Evolutionary conservation across 2,888 invertebrate species (phyloP), one percentile per base, ranked within the genome.

Genomic region (Zelleria hepariella): DNA sequence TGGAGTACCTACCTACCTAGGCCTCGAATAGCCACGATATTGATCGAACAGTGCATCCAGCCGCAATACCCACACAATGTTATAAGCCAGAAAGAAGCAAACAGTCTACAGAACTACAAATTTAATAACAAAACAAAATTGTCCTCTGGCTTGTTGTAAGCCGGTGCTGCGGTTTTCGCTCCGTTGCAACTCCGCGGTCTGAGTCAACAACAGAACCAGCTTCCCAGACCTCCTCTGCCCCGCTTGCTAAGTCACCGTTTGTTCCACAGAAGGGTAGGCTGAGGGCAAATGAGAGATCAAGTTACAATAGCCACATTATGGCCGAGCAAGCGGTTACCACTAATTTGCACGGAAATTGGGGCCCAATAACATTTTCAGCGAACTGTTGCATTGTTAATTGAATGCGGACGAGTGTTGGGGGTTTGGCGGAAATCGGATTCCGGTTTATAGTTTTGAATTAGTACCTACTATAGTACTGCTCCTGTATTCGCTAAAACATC

Each of bases 341-440:
- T 53, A 53, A 53, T 53, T 53, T 53, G 53, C 53, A 53, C 53
- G 25, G 53, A 53, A 25, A 53, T 53, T 53, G 53, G 53, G 24
- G 21, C 53, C 23, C 53, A 25, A 53, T 53, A 53, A 53, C 25
- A 25, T 53, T 53, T 53, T 10, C 25, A 24, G 53, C 24, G 24
- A 23, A 53, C 53, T 53, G 53, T 53, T 53, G 53, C 53, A 23
- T 25, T 25, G 21, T 25, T 25, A 53, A 53, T 51, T 51, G 51
- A 51, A 6, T 20, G 21, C 23, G 23, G 23, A 21, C 8, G 5
- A 21, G 10, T 20, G 23, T 51, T 51, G 20, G 23, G 7, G 51
- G 21, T 51, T 51, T 51, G 1, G 21, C 20, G 18, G 51, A 6
- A 20, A 18, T 51, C 21, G 23, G n/a, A n/a, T n/a, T n/a, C n/a